These are phyloP conservation scores for Taxidea taxus DNA, from an alignment of 2,113 vertebrate genomes.

Conservation along the genomic window DNA sequence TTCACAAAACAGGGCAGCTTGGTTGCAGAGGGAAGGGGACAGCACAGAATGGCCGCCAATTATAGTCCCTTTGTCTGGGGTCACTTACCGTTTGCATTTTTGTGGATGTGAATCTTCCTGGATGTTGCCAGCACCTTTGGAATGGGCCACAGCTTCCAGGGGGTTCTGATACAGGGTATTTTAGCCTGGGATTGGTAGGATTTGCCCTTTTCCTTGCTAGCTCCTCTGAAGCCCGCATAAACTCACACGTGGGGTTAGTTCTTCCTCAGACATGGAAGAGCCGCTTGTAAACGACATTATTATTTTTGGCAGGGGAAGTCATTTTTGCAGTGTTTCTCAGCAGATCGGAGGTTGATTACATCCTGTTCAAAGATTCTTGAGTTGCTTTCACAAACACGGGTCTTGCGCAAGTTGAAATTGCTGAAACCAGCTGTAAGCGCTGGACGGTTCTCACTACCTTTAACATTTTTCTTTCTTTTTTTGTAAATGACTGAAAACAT, in stretches of 20 bases:
- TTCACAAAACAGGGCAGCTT: conserved; percentile 61
- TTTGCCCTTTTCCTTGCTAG: conserved; percentile 42
- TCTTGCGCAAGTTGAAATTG: conserved; percentile 68
- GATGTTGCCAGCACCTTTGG: not conserved
- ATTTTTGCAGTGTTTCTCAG: conserved; percentile 80
- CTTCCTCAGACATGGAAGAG: conserved; percentile 77
- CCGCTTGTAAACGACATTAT: conserved; percentile 72
- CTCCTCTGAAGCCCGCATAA: not conserved
- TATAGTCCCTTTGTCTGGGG: not conserved
- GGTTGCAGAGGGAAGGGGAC: conserved; percentile 33
- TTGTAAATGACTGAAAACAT: conserved; percentile 3
- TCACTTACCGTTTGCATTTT: conserved; percentile 19
- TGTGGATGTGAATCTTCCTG: not conserved
- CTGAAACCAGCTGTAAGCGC: conserved; percentile 68
- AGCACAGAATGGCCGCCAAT: conserved; percentile 58
- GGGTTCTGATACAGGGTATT: not conserved
- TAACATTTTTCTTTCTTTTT: not conserved
- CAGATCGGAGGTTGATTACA: conserved; percentile 81
- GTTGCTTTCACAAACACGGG: conserved; percentile 69
- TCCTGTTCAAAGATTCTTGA: conserved; percentile 80
- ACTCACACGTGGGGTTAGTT: conserved; percentile 38
- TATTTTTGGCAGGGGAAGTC: conserved; percentile 81
- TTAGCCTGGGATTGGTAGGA: not conserved
- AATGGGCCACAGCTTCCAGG: not conserved
- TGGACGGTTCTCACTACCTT: conserved; percentile 28